These are phyloP conservation scores for Anadara kagoshimensis DNA, from an alignment of 1,140 invertebrate species.

Conservation along the genomic window DNA sequence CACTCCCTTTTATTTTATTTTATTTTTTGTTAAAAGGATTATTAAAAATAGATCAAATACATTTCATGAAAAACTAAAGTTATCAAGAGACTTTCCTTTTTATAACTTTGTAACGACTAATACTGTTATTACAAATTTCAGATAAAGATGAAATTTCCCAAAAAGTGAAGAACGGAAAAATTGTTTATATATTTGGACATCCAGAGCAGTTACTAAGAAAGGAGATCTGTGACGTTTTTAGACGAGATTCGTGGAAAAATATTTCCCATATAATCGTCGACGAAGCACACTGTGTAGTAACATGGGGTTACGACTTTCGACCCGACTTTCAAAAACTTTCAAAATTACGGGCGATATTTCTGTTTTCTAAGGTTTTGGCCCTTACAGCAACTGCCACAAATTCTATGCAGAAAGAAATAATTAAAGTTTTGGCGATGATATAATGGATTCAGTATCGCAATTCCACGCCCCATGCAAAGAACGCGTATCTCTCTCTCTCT, in stretches of 20 bases:
- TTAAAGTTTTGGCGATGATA: neutral
- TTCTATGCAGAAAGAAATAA: neutral
- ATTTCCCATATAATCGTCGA: neutral
- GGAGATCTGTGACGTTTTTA: neutral
- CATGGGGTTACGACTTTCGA: too few species aligned
- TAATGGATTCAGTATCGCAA: constrained; percentile 10
- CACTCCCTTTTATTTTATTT: too few species aligned
- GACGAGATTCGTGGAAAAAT: neutral
- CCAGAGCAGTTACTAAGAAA: neutral
- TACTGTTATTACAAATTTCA: neutral
- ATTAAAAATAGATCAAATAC: neutral
- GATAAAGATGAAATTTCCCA: neutral
- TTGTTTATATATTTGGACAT: too few species aligned
- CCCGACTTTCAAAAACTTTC: too few species aligned
- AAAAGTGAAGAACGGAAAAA: too few species aligned
- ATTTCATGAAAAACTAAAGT: neutral
- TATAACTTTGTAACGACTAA: neutral
- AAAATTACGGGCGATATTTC: neutral
- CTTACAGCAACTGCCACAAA: neutral
- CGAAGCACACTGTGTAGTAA: neutral
- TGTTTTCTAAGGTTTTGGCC: neutral
- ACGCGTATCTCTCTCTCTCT: neutral
- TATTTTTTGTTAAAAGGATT: too few species aligned
- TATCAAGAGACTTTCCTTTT: neutral
- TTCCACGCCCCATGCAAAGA: constrained; percentile 11